A percentile compares a stretch with the other conserved stretches of the same genome.
Conservation (phyloP, 2,113 vertebrate species). For the Aepyceros melampus region DNA sequence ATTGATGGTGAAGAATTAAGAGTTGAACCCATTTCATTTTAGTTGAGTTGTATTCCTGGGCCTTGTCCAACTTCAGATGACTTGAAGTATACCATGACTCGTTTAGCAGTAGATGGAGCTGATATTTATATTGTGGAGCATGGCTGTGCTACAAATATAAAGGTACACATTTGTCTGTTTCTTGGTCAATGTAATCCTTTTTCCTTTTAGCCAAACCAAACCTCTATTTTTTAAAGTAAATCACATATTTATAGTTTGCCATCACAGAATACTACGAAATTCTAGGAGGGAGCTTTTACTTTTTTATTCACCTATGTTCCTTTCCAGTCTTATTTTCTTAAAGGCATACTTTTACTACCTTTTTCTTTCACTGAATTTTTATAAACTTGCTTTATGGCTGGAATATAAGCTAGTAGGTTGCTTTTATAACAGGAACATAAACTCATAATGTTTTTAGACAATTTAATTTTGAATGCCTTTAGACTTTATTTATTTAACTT, state of each 20-base stretch:
- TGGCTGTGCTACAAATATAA: constrained; percentile 94
- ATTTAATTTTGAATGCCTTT: background rate
- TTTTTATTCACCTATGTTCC: background rate
- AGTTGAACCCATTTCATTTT: background rate
- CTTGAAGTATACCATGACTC: constrained; percentile 97
- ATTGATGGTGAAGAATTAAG: background rate
- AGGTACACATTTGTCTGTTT: constrained; percentile 78
- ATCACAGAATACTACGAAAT: background rate
- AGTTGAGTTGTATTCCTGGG: constrained; percentile 90
- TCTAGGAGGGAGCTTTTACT: background rate
- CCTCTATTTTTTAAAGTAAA: background rate
- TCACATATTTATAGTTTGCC: background rate
- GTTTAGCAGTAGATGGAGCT: constrained; percentile 92
- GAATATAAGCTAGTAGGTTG: background rate
- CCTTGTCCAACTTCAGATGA: constrained; percentile 94
- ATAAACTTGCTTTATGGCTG: background rate
- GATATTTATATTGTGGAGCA: constrained; percentile 96
- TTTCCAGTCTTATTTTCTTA: background rate
- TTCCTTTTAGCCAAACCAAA: background rate
- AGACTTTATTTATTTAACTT: background rate
- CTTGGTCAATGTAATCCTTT: background rate
- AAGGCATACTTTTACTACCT: background rate
- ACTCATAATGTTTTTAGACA: background rate
- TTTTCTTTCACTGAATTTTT: background rate
- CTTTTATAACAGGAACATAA: background rate